Base-by-base conservation (phyloP, 2,797 vertebrate species). In the Dendrocincla tyrannina region DNA sequence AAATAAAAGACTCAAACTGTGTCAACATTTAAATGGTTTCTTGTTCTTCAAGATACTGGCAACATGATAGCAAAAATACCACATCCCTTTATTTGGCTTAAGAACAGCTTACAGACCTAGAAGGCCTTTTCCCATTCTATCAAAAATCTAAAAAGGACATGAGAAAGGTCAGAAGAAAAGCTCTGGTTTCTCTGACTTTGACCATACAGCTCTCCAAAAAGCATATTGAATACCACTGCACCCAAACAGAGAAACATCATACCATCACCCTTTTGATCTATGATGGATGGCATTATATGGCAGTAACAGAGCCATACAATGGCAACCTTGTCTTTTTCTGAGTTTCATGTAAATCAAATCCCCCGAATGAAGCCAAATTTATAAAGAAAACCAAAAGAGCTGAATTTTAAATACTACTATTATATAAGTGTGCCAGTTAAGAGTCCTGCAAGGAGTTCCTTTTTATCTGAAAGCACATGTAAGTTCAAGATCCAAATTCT, bases 151-250 rank as follows among this genome's bases (percentile, higher is more conserved):
- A 10, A 22, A 89, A 80, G 87, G 58, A 83, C 84, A 64, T 89
- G 85, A 88, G 91, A 96, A 94, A 96, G 87, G 72, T 95, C 87
- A 91, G 69, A 62, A 89, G 42, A 37, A 85, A 93, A 93, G 75
- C 89, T 96, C 79, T 75, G 53, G 18, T 95, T 96, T 93, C 95
- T 60, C 76, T 83, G 50, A 33, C 69, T 89, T 52, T 1, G 5
- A 58, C 39, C 73, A 78, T 4, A 59, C 50, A 63, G 52, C 28
- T 66, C 73, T 92, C 39, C 50, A 56, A 72, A 88, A 83, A 84
- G 58, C 82, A 18, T 95, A 95, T 35, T 76, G 89, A 88, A 30
- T 95, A 66, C 59, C 91, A 41, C 28, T 66, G 28, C 32, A 73
- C 20, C 30, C 79, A 93, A 78, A 85, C 20, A 86, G 69, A 73